Base-by-base conservation (phyloP, 2,888 invertebrate species). In the Listrodromus nycthemerus region DNA sequence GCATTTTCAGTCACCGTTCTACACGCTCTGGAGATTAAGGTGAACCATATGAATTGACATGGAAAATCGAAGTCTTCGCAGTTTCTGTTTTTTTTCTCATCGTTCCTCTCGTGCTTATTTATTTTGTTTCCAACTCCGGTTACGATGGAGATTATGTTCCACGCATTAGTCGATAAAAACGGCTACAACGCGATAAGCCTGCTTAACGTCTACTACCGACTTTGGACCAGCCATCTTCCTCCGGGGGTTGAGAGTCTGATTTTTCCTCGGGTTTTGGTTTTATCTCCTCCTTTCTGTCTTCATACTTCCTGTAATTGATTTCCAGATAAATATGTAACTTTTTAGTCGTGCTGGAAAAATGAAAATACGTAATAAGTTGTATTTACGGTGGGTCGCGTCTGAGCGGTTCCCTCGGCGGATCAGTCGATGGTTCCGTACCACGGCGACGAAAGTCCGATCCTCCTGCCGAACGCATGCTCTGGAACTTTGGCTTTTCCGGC, bases 161-260 rank as follows among this genome's bases (percentile, higher is more conserved):
- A 77, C 77, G 73, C 74, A 67, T 73, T 50, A 30, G 48, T 65
- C 50, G 61, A 73, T 78, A 71, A 69, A 80, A 80, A 74, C 33
- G 61, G 71, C 81, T 71, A 77, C 48, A 55, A 37, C 24, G 52
- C 65, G 55, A 50, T 80, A 55, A 71, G n/a, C 55, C 55, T 10
- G 55, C 69, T 90, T 91, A 93, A 87, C 92, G 93, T 76, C 93
- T 90, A 70, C 86, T 88, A 80, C 88, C 88, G 73, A 93, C 93
- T 87, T 88, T 92, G 30, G 92, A 92, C 93, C 93, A 93, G 41
- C 91, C 91, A 50, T 89, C 89, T 52, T 89, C 89, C 71, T 88
- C 88, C 30, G 80, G 80, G 7, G 80, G 33, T 52, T 85, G 85
- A 63, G 50, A 63, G 30, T 80, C 70, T 61, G 76, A 82, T 27